Evolutionary conservation across 2,888 invertebrate species (phyloP), one percentile per base, ranked within the genome.

Genomic region (Troides oblongomaculatus): DNA sequence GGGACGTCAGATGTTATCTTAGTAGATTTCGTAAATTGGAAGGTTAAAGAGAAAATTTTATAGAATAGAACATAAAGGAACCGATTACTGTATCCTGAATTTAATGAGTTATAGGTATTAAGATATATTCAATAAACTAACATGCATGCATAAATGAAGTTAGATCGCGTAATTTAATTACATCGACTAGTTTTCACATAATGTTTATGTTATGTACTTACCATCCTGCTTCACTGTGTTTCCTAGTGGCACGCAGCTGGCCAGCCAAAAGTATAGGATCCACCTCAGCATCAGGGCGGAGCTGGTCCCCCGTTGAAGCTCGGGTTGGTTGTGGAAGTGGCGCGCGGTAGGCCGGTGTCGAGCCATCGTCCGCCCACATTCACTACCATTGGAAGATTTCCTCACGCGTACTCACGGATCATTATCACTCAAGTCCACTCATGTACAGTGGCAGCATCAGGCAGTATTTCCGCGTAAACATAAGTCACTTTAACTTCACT

Each of bases 171-270:
- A 10, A 39, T 39, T 10, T 39, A 10, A 39, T 10, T 8, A 39
- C 39, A 7, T 6, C 0, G 1, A 39, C 7, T 39, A 39, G 39
- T 7, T 39, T 39, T 39, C 8, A 7, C 8, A 39, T 10, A 39
- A 6, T 7, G 39, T 39, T 53, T 53, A 53, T 53, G n/a, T 17
- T 53, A 53, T 23, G 6, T 1, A 85, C 92, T 88, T 64, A 92
- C 92, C 92, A 82, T 92, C 92, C 80, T 92, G 92, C 74, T 91
- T 92, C 64, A 90, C 88, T 14, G 92, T 91, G 75, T 90, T 89
- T 50, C 92, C 92, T 2, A 89, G 77, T 0, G 92, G 91, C 21
- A 89, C 88, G 74, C 89, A 88, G 79, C 89, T 86, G 17, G 90
- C 90, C 75, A 92, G 81, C 89, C 91, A 92, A 25, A 88, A 83